phyloP scores from a whole-genome alignment of 2,888 invertebrate genomes.

The Andrena dorsata region DNA sequence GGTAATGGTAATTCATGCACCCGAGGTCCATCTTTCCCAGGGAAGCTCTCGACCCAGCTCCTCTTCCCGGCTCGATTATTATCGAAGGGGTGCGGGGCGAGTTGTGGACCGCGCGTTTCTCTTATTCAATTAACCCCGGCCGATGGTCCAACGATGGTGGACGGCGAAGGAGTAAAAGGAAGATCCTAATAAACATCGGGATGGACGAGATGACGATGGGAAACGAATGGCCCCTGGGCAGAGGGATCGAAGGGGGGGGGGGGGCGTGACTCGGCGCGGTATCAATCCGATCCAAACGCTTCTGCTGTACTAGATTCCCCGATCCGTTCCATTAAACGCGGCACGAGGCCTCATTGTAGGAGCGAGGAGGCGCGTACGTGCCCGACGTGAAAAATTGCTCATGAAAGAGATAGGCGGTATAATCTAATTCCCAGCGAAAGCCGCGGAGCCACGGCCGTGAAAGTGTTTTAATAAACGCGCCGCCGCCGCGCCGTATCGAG shows the following conservation, averaged over 20 bases:
- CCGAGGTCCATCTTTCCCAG: constrained; percentile 10
- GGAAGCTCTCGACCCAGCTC: background rate
- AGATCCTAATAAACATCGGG: background rate
- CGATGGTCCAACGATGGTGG: background rate
- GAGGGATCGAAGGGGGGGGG: constrained; percentile 2
- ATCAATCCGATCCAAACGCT: constrained; percentile 30
- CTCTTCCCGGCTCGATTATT: constrained; percentile 5
- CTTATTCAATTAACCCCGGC: constrained; percentile 5
- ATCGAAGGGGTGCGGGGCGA: background rate
- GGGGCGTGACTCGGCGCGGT: constrained; percentile 26
- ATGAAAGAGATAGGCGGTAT: constrained; percentile 17
- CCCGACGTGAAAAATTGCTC: background rate
- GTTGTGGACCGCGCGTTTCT: background rate
- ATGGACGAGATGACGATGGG: constrained; percentile 5
- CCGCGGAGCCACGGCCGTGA: constrained; percentile 31
- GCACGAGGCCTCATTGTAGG: constrained; percentile 37
- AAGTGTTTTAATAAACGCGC: constrained; percentile 47
- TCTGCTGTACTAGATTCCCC: constrained; percentile 44
- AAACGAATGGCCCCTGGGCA: constrained; percentile 6
- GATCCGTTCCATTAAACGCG: constrained; percentile 62
- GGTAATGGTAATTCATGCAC: constrained; percentile 41
- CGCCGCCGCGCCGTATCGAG: background rate
- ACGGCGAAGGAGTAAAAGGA: background rate
- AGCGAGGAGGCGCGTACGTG: constrained; percentile 22
- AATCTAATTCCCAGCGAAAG: constrained; percentile 57